Conservation (phyloP, 2,797 vertebrate genomes). For the Jordanella pulchra region DNA sequence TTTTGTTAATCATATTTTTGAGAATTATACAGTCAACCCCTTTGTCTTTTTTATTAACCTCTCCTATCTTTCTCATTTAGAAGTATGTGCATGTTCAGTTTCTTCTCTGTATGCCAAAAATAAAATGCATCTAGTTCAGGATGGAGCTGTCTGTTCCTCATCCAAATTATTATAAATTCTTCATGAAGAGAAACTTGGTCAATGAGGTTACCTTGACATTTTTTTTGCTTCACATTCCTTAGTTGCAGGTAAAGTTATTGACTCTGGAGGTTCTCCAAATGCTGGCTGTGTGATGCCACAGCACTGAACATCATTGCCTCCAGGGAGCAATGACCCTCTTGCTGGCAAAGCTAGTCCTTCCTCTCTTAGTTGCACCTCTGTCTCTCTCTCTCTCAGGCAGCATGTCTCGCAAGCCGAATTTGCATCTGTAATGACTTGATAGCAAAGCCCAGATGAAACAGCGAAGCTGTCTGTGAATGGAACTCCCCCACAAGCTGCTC, state of each 20-base stretch:
- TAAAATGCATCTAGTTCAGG: slow-evolving; percentile 10
- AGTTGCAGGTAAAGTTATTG: slow-evolving; percentile 69
- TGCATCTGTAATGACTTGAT: slow-evolving; percentile 81
- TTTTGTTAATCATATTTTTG: slow-evolving; percentile 20
- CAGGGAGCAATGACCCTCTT: slow-evolving; percentile 69
- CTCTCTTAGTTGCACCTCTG: slow-evolving; percentile 53
- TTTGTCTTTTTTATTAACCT: slow-evolving; percentile 8
- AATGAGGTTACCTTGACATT: slow-evolving; percentile 25
- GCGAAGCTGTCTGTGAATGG: slow-evolving; percentile 68
- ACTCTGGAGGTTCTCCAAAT: slow-evolving; percentile 75
- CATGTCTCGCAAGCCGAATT: slow-evolving; percentile 62
- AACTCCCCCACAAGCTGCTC: slow-evolving; percentile 76
- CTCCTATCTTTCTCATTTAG: slow-evolving; percentile 17
- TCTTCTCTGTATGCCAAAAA: slow-evolving; percentile 17
- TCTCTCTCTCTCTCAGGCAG: slow-evolving; percentile 30
- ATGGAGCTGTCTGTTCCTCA: slow-evolving; percentile 21
- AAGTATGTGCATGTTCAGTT: neutral
- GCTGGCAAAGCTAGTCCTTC: slow-evolving; percentile 53
- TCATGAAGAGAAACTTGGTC: slow-evolving; percentile 22
- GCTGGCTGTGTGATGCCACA: slow-evolving; percentile 63
- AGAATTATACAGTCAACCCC: slow-evolving; percentile 20
- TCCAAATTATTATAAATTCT: slow-evolving; percentile 23
- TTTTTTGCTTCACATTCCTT: slow-evolving; percentile 67
- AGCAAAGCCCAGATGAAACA: slow-evolving; percentile 75
- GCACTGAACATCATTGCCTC: slow-evolving; percentile 59